Evolutionary conservation across 1,140 invertebrate genomes (phyloP), one percentile per base, ranked within the genome.

Genomic region (Daktulosphaira vitifoliae): DNA sequence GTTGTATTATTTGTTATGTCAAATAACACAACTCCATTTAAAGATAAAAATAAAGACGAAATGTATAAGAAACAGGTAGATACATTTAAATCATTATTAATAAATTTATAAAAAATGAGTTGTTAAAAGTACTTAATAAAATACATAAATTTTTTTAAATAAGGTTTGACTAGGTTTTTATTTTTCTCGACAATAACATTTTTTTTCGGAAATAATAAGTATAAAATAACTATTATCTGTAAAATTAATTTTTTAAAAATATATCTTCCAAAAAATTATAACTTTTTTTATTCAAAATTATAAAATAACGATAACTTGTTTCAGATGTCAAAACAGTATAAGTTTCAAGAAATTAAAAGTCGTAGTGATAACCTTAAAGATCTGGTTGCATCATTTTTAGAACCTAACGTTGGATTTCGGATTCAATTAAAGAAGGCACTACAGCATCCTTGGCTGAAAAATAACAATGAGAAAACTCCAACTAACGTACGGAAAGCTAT

Each of bases 1-100:
- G 78, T 87, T 0, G 80, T 87, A 38, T 70, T 87, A 2, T 87
- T 81, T 71, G 82, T 82, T 15, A 84, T 87, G 78, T 74, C 89
- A 0, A 88, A 88, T 69, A 85, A 85, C 73, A 78, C 80, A 1
- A 84, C 91, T 79, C 89, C 89, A 0, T 92, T 90, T 72, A 85
- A 90, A 70, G 87, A 89, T 68, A 78, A 77, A 0, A 84, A 88
- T 59, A 76, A 86, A 0, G 82, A 82, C 68, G 81, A 79, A 67
- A 76, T 90, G 66, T 81, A 87, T 67, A 81, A 84, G 50, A 78
- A 82, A 67, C 87, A 90, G 75, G 48, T 33, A 6, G 29, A 33
- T n/a, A n/a, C n/a, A n/a, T n/a, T n/a, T n/a, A n/a, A n/a, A n/a
- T n/a, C n/a, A n/a, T n/a, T n/a, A n/a, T n/a, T n/a, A n/a, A n/a